phyloP scores from a whole-genome alignment of 1,140 invertebrate species.

The Drosophila pseudoananassae region DNA sequence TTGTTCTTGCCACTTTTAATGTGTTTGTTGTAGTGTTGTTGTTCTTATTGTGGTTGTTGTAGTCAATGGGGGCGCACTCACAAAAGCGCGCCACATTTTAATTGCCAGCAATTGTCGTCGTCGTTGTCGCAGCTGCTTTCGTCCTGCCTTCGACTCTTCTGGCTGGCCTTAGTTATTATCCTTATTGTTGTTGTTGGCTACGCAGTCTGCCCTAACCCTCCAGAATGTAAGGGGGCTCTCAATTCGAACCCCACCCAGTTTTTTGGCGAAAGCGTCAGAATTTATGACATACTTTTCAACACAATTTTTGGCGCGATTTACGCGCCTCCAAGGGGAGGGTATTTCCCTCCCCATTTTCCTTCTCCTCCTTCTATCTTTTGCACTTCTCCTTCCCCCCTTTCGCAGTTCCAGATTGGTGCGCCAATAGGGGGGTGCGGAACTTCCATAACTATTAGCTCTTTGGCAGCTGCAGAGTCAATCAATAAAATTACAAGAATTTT shows the following conservation, averaged over 20 bases:
- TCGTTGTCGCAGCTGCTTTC: slow-evolving; percentile 64
- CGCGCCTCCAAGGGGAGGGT: slow-evolving; percentile 42
- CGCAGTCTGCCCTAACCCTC: neutral
- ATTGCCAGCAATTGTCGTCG: slow-evolving; percentile 81
- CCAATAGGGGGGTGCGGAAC: too few species aligned
- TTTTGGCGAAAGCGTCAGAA: slow-evolving; percentile 59
- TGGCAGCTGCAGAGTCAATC: slow-evolving; percentile 48
- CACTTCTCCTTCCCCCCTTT: neutral
- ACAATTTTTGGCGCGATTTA: slow-evolving; percentile 77
- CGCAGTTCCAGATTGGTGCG: too few species aligned
- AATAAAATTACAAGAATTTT: slow-evolving; percentile 38
- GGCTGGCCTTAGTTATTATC: neutral
- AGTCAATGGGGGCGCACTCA: slow-evolving; percentile 61
- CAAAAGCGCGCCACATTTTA: slow-evolving; percentile 80
- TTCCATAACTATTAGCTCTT: slow-evolving; percentile 49
- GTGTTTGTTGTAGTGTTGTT: slow-evolving; percentile 26
- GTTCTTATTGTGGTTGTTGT: slow-evolving; percentile 26
- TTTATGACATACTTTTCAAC: slow-evolving; percentile 81
- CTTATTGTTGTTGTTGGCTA: neutral
- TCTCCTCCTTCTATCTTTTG: neutral
- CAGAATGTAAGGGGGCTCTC: neutral
- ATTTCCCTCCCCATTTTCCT: neutral
- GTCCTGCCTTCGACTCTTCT: slow-evolving; percentile 31
- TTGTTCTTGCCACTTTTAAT: slow-evolving; percentile 1
- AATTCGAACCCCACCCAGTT: slow-evolving; percentile 9